Conservation (phyloP, 2,113 vertebrate genomes). For the Macrotis lagotis region DNA sequence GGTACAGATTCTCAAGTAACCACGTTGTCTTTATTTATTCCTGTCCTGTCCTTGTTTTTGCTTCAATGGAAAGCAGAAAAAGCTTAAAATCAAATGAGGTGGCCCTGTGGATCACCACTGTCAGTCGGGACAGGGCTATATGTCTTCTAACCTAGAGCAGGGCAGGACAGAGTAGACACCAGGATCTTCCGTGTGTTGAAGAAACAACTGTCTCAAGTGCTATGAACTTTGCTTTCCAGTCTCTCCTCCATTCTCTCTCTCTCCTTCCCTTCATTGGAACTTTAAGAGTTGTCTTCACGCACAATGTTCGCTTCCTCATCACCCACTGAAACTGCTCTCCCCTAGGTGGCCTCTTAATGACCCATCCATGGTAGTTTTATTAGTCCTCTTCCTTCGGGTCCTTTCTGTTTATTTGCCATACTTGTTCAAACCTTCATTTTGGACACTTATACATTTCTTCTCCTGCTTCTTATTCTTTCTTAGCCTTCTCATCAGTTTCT, state of each 20-base stretch:
- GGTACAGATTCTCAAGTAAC: conserved; percentile 9
- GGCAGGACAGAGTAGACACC: neutral
- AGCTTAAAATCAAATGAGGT: neutral
- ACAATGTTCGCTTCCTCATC: neutral
- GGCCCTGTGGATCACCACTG: neutral
- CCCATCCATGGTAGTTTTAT: neutral
- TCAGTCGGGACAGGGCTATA: neutral
- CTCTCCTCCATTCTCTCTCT: neutral
- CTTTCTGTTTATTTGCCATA: neutral
- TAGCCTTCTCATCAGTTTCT: neutral
- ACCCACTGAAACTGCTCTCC: neutral
- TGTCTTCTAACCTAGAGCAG: neutral
- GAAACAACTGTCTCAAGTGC: neutral
- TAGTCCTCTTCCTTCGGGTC: neutral
- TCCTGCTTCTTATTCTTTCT: neutral
- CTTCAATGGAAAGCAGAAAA: neutral
- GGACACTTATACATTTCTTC: neutral
- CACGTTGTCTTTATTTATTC: neutral
- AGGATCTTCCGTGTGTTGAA: neutral
- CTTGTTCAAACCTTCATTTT: neutral
- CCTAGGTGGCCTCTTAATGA: neutral
- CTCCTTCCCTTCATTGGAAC: neutral
- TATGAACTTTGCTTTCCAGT: neutral
- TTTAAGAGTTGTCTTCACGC: neutral
- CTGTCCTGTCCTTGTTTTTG: conserved; percentile 8